These are phyloP conservation scores for Trichogramma pretiosum DNA, from an alignment of 1,140 invertebrate species.

Conservation along the genomic window DNA sequence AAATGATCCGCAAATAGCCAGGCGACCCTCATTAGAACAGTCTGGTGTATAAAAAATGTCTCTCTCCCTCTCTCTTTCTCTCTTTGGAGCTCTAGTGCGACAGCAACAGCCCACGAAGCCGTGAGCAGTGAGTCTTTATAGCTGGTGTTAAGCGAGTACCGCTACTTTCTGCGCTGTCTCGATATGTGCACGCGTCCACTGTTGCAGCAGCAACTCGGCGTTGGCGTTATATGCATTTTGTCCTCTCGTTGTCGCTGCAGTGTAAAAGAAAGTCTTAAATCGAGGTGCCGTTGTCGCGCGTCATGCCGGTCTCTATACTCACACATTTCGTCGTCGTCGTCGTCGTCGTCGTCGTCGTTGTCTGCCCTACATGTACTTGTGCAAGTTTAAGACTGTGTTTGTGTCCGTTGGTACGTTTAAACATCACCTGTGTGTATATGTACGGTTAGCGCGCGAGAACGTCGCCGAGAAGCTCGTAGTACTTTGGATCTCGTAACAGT, in stretches of 20 bases:
- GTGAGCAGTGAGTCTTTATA: slow-evolving; percentile 8
- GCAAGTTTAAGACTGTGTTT: no score
- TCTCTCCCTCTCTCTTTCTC: no score
- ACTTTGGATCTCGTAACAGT: slow-evolving; percentile 25
- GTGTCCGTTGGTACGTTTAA: no score
- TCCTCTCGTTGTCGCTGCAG: no score
- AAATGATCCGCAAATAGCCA: no score
- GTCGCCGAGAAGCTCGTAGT: no score
- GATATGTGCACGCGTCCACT: slow-evolving; percentile 19
- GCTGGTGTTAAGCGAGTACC: slow-evolving; percentile 20
- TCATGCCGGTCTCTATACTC: no score
- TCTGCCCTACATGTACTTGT: slow-evolving; percentile 7
- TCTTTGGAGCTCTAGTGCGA: no score
- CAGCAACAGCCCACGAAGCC: slow-evolving; percentile 10
- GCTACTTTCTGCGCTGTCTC: slow-evolving; percentile 31
- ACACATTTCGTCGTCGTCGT: slow-evolving; percentile 7
- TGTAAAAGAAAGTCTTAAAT: slow-evolving; percentile 31
- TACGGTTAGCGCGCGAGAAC: background rate
- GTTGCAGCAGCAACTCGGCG: no score
- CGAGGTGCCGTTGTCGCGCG: slow-evolving; percentile 20
- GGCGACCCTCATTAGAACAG: no score
- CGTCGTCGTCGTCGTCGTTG: background rate
- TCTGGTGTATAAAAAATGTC: no score
- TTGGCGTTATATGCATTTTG: no score
- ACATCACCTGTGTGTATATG: background rate